A percentile compares a stretch with the other conserved stretches of the same genome.
Evolutionary conservation across 2,113 vertebrate genomes (phyloP).

Genomic region (Gulo gulo): DNA sequence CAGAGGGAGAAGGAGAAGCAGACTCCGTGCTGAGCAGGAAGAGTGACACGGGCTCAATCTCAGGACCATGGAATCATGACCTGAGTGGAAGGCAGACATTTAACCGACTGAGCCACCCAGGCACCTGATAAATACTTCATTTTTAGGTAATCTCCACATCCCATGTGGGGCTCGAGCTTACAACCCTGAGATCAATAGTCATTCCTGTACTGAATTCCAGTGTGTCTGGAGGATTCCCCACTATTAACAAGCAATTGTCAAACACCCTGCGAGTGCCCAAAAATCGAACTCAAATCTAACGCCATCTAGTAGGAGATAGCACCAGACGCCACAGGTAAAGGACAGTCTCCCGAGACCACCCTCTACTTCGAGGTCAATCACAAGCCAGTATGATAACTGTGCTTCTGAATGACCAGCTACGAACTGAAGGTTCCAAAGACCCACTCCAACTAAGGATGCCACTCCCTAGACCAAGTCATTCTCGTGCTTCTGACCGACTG

Average conservation of each 20-base stretch:
- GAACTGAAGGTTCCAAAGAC: neutral
- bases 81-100: too few relatives aligned
- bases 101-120: too few relatives aligned
- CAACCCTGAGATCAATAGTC: neutral
- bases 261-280: neutral
- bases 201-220: neutral
- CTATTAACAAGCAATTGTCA: neutral
- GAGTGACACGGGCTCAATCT: fast-evolving
- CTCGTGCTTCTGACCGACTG: neutral
- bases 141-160: neutral
- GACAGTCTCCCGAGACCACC: neutral
- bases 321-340: neutral
- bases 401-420: neutral
- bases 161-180: neutral
- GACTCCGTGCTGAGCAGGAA: too few relatives aligned
- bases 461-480: neutral
- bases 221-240: neutral
- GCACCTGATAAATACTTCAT: neutral
- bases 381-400: neutral
- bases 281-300: neutral
- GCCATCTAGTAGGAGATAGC: neutral
- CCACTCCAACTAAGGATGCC: neutral
- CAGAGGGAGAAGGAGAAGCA: too few relatives aligned
- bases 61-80: too few relatives aligned
- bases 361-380: neutral